Conservation (phyloP, 2,888 invertebrate genomes). For the Dromius quadrimaculatus region DNA sequence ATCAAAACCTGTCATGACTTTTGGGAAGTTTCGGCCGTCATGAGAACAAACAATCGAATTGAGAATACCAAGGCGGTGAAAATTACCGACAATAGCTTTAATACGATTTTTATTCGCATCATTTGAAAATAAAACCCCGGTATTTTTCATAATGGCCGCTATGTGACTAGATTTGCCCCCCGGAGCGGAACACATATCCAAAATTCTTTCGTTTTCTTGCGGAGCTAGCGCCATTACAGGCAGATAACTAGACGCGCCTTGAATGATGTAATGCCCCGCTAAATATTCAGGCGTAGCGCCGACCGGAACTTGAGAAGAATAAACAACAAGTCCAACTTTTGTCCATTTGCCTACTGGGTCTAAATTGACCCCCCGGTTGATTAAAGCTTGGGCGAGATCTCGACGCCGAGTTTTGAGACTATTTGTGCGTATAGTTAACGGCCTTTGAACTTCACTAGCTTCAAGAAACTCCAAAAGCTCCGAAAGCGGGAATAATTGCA, state of each 20-base stretch:
- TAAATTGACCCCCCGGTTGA: slow-evolving; percentile 96
- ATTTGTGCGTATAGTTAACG: slow-evolving; percentile 95
- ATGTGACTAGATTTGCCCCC: slow-evolving; percentile 99
- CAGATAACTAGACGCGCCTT: slow-evolving; percentile 95
- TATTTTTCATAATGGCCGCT: slow-evolving; percentile 97
- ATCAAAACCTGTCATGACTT: slow-evolving; percentile 92
- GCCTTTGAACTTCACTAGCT: slow-evolving; percentile 94
- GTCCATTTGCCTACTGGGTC: slow-evolving; percentile 99
- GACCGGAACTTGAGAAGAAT: slow-evolving; percentile 94
- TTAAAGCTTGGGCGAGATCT: slow-evolving; percentile 94
- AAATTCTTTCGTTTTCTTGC: slow-evolving; percentile 91
- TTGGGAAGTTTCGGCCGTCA: slow-evolving; percentile 89
- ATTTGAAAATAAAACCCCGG: slow-evolving; percentile 95
- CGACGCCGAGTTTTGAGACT: slow-evolving; percentile 92
- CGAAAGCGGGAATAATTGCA: slow-evolving; percentile 88
- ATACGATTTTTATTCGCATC: slow-evolving; percentile 91
- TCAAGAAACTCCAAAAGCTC: slow-evolving; percentile 95
- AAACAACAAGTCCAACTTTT: slow-evolving; percentile 96
- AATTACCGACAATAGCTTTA: slow-evolving; percentile 94
- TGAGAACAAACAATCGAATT: slow-evolving; percentile 91
- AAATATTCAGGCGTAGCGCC: slow-evolving; percentile 99
- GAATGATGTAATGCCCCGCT: slow-evolving; percentile 97
- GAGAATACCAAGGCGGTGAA: slow-evolving; percentile 94
- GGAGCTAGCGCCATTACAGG: slow-evolving; percentile 99
- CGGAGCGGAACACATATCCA: slow-evolving; percentile 98